Conservation (phyloP, 2,113 vertebrate genomes). For the Atherinomorus stipes region DNA sequence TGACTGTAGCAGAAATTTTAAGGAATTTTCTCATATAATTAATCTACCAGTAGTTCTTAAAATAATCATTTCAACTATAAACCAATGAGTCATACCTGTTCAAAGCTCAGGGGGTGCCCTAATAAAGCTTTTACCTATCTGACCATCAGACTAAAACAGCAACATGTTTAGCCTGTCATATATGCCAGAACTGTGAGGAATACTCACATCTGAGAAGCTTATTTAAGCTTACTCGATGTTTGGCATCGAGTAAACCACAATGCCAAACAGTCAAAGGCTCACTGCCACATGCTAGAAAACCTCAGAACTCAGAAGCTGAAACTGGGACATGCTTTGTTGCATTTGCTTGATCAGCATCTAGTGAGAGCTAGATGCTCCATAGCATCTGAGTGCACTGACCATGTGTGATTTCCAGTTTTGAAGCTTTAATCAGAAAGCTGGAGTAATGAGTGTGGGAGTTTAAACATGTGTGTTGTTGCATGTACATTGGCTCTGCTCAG, state of each 20-base stretch:
- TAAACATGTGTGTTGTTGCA: conserved; percentile 49
- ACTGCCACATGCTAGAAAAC: neutral
- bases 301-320: neutral
- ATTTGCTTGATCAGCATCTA: neutral
- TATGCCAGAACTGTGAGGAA: neutral
- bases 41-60: neutral
- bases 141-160: too few relatives aligned
- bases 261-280: neutral
- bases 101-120: too few relatives aligned
- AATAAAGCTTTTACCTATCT: too few relatives aligned
- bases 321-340: neutral
- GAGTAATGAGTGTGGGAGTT: conserved; percentile 65
- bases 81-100: too few relatives aligned
- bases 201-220: neutral
- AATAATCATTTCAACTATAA: too few relatives aligned
- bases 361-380: neutral
- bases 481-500: conserved; percentile 28
- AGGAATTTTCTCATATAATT: neutral
- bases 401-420: neutral
- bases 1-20: neutral
- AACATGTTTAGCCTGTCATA: too few relatives aligned
- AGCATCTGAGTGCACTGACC: neutral
- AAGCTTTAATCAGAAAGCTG: conserved; percentile 32
- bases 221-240: too few relatives aligned
- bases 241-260: neutral